Evolutionary conservation across 2,797 vertebrate genomes (phyloP), one percentile per base, ranked within the genome.

Genomic region (Poeciliopsis paucimaculata): DNA sequence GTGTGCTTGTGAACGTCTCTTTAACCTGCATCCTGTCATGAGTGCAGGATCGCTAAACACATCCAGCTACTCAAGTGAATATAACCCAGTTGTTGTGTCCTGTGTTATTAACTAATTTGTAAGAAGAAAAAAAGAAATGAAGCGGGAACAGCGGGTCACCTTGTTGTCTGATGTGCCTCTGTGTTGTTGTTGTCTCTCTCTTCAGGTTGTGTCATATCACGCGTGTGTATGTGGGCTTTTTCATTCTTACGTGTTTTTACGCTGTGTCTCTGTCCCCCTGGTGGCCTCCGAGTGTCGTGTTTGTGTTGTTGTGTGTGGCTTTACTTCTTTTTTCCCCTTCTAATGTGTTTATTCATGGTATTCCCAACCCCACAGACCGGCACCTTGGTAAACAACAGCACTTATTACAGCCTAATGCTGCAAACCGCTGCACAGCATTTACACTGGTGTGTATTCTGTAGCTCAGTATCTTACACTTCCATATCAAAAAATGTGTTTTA

Each of bases 161-260:
- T 91, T 93, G 93, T 94, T 94, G 93, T 95, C 94, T 94, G 93
- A 95, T 91, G 91, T 93, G 92, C 91, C 90, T 93, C 88, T 95
- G 91, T 94, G 92, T 94, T 95, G 94, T 94, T 93, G 92, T 94
- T 93, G 94, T 95, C 94, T 96, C 93, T 95, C 94, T 93, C 95
- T 96, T 96, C 95, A 96, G 95, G 95, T 96, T 96, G 95, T 96
- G 95, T 96, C 95, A 96, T 96, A 95, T 96, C 95, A 95, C 95
- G 95, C 93, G 94, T 96, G 95, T 96, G 96, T 96, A 96, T 95
- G 96, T 96, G 95, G 95, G 94, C 94, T 96, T 95, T 92, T 95
- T 96, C 95, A 95, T 96, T 95, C 94, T 94, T 95, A 92, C 87
- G 66, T 90, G 91, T 95, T 76, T 90, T 86, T 93, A 95, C 93